Evolutionary conservation across 2,888 invertebrate genomes (phyloP).

Genomic region (Loripinus fragilis): DNA sequence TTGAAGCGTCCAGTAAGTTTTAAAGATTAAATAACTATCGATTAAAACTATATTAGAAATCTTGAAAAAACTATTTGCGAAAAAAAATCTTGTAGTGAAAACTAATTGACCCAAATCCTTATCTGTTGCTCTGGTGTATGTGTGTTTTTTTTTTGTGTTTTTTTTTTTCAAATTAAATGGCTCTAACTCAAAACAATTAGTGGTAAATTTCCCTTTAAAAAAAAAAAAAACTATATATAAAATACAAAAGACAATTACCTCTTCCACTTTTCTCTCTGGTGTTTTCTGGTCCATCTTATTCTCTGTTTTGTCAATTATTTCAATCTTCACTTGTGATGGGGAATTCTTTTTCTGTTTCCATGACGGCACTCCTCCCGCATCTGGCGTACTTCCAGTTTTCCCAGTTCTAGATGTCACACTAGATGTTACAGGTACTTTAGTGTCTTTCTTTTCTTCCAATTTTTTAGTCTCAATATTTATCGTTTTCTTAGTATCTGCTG

Average conservation of each 20-base stretch:
- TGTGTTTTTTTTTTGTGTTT: no score
- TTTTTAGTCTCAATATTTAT: slow-evolving; percentile 3
- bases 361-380: slow-evolving; percentile 55
- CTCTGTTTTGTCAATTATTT: slow-evolving; percentile 74
- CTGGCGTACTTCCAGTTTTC: slow-evolving; percentile 23
- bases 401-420: not conserved
- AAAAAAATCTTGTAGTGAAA: no score
- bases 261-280: slow-evolving; percentile 56
- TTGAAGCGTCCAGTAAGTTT: no score
- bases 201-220: no score
- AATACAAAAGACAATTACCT: slow-evolving; percentile 36
- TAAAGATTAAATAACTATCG: no score
- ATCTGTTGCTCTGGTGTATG: no score
- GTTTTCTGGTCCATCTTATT: slow-evolving; percentile 41
- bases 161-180: no score
- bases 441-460: slow-evolving; percentile 12
- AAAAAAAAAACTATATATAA: no score
- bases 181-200: no score
- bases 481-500: slow-evolving; percentile 21
- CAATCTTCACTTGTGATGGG: slow-evolving; percentile 71
- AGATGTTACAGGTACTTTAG: slow-evolving; percentile 1
- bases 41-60: no score
- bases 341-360: slow-evolving; percentile 67
- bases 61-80: no score
- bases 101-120: no score